Base-by-base conservation (phyloP, 2,888 invertebrate species). In the Thereva unica region DNA sequence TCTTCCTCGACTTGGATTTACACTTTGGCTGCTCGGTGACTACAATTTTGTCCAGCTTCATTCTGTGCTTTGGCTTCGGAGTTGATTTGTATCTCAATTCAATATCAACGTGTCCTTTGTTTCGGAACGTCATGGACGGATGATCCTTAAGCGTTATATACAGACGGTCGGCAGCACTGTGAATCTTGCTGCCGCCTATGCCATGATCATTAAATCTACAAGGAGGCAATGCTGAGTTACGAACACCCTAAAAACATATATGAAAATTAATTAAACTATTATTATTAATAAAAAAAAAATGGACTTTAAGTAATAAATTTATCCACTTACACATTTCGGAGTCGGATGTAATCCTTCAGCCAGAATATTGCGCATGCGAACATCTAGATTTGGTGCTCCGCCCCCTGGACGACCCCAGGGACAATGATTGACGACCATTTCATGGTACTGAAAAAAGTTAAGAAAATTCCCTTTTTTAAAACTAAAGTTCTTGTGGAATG, bases 381-480 rank as follows among this genome's bases (percentile, higher is more conserved):
- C 78, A 67, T 87, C 85, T 8, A 83, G 73, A 74, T 88, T 89
- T 53, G 90, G 89, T 23, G 90, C 90, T 37, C 90, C 90, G 55
- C 89, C 88, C 3, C 90, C 90, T 7, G 88, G 89, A 67, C 86
- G 84, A 4, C 91, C 91, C 90, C 91, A 92, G 5, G 92, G 92
- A 80, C 89, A 89, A 77, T 90, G 91, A 71, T 85, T 86, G 68
- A 87, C 84, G 80, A 89, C 84, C 82, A 90, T 86, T 74, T 86
- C 85, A 66, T 86, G 86, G 70, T 87, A 80, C 81, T 81, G 72
- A 6, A 71, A 6, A 71, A 72, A 8, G 40, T 50, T 12, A 37
- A 47, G 45, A 37, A 64, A 38, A 47, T 47, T 47, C 3, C 23
- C 23, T 23, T 23, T n/a, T 23, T 23, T 23, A 23, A 23, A 23